phyloP scores from a whole-genome alignment of 2,888 invertebrate genomes.

The Trachelus troglodyta region DNA sequence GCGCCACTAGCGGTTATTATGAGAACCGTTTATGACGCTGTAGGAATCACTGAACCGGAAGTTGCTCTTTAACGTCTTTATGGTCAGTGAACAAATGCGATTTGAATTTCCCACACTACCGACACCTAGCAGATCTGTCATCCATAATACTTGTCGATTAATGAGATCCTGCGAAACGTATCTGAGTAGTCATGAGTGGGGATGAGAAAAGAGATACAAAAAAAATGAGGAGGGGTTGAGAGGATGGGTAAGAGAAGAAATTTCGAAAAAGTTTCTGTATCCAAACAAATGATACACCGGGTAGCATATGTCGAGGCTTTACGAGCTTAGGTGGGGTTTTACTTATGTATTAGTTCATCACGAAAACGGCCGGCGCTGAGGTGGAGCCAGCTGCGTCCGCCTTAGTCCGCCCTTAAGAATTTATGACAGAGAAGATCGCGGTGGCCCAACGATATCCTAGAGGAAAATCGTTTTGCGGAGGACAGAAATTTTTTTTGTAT shows the following conservation, averaged over 20 bases:
- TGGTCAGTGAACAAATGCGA: not conserved
- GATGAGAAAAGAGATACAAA: not conserved
- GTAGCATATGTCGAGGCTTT: conserved; percentile 33
- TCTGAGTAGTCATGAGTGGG: not conserved
- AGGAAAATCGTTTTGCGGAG: not conserved
- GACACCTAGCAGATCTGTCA: not conserved
- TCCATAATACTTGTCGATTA: not conserved
- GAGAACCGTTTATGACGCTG: too few relatives aligned
- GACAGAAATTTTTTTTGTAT: not conserved
- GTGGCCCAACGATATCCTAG: not conserved
- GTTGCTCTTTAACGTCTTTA: not conserved
- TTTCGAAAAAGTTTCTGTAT: not conserved
- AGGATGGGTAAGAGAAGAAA: not conserved
- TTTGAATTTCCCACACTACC: not conserved
- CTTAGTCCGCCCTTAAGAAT: conserved; percentile 39
- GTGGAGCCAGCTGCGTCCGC: conserved; percentile 50
- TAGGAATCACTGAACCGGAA: too few relatives aligned
- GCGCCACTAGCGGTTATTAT: too few relatives aligned
- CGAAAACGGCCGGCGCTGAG: conserved; percentile 44
- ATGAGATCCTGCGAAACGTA: not conserved
- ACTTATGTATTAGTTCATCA: conserved; percentile 61
- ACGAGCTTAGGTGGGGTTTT: conserved; percentile 44
- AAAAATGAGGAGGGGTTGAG: not conserved
- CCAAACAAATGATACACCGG: not conserved
- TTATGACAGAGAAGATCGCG: conserved; percentile 36